Base-by-base conservation (phyloP, 2,888 invertebrate species). In the Cerceris rybyensis region DNA sequence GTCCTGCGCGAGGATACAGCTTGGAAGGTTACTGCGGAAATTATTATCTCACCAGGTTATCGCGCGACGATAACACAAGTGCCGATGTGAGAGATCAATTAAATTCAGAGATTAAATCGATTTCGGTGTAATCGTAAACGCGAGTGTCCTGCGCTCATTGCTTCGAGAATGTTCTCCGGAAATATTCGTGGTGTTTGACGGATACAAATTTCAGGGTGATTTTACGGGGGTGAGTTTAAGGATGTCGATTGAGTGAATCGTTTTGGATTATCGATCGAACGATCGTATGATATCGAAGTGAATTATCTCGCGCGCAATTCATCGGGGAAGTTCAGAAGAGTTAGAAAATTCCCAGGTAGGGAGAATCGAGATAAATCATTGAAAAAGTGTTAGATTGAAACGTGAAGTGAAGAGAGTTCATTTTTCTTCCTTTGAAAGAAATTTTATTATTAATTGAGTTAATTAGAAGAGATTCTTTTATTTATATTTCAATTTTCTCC, bases 331-430 rank as follows among this genome's bases (percentile, higher is more conserved):
- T 57, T 43, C 14, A 59, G 65, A 69, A 55, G 64, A 74, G 69
- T 42, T 65, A 4, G 16, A 54, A 63, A 65, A 43, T 16, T 65
- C 13, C 11, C 60, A 17, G 7, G 1, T 7, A 46, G 13, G n/a
- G 49, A 16, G 49, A 49, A 57, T 63, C 16, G 16, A 13, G 16
- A 50, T 9, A 69, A 49, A 16, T 46, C 28, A 11, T 65, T 13
- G 13, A n/a, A 16, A 16, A 68, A 70, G 73, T 55, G 13, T 74
- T 63, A n/a, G 4, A 7, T 72, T 68, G 50, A 60, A 54, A 73
- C 57, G 57, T 77, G 69, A 63, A 54, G 17, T 7, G 61, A 57
- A 66, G 41, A 50, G 49, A 9, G 16, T 28, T 28, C 8, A 46
- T 50, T 5, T 2, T n/a, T 11, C n/a, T n/a, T 50, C 11, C 50